These are phyloP conservation scores for Chauna torquata DNA, from an alignment of 2,113 vertebrate genomes.

Conservation along the genomic window DNA sequence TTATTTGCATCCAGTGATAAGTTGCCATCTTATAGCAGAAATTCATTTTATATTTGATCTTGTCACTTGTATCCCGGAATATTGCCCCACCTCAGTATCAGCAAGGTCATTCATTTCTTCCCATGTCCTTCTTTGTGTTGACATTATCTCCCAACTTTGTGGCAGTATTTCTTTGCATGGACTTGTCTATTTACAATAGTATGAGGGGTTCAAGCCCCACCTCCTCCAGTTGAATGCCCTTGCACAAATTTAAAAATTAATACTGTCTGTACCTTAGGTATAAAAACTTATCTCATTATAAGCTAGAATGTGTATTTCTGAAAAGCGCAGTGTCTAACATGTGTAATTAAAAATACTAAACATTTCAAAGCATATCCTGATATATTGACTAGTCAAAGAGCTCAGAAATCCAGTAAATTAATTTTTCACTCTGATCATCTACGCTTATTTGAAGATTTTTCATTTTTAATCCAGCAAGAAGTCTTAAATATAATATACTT, in stretches of 20 bases:
- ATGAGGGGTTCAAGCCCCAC: background rate
- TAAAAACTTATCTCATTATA: background rate
- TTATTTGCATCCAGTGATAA: background rate
- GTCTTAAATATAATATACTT: background rate
- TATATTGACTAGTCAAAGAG: background rate
- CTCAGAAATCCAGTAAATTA: background rate
- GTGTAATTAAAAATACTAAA: background rate
- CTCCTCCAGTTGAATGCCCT: background rate
- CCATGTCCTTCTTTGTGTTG: background rate
- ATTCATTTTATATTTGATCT: background rate
- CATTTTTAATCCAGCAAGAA: slow-evolving; percentile 4
- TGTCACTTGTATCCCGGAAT: background rate
- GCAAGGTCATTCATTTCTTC: background rate
- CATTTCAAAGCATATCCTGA: background rate
- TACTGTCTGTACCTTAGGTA: background rate
- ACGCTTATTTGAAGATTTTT: background rate
- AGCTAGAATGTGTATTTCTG: background rate
- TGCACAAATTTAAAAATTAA: background rate
- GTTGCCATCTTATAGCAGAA: background rate
- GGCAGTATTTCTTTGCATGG: background rate
- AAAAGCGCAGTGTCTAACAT: background rate
- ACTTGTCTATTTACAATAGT: background rate
- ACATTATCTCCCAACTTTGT: background rate
- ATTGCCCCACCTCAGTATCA: background rate
- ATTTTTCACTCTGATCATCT: slow-evolving; percentile 25